phyloP scores from a whole-genome alignment of 2,888 invertebrate species.

The Leptinotarsa peninsularis region DNA sequence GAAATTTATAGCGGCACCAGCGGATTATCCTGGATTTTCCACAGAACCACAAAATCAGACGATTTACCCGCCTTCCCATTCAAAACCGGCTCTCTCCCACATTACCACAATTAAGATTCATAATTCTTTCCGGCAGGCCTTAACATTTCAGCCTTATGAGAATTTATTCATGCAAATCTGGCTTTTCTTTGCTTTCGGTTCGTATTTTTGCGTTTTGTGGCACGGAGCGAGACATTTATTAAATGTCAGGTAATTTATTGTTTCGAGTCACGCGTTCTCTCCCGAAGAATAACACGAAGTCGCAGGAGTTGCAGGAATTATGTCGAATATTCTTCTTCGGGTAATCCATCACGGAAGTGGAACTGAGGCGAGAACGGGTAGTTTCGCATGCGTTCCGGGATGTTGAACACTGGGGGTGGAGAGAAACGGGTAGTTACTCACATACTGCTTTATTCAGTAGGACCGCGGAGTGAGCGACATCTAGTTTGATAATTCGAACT shows the following conservation, averaged over 20 bases:
- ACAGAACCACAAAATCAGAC: neutral
- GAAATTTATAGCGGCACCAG: neutral
- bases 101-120: constrained; percentile 40
- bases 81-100: constrained; percentile 20
- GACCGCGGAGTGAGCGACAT: no score
- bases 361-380: neutral
- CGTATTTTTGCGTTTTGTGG: constrained; percentile 39
- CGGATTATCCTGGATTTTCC: neutral
- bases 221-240: constrained; percentile 37
- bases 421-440: no score
- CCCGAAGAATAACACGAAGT: constrained; percentile 7
- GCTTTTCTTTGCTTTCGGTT: constrained; percentile 37
- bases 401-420: neutral
- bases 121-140: constrained; percentile 40
- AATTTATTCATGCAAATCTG: constrained; percentile 39
- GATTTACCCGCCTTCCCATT: constrained; percentile 6
- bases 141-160: constrained; percentile 36
- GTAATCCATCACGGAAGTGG: neutral
- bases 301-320: constrained; percentile 31
- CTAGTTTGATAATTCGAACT: no score
- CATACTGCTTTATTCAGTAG: no score
- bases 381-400: neutral
- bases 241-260: constrained; percentile 42
- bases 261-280: constrained; percentile 25
- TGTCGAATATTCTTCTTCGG: constrained; percentile 28